Percentiles rank a stretch among this genome's conserved stretches.
Evolutionary conservation across 2,113 vertebrate species (phyloP).

Genomic region (Pimephales promelas): DNA sequence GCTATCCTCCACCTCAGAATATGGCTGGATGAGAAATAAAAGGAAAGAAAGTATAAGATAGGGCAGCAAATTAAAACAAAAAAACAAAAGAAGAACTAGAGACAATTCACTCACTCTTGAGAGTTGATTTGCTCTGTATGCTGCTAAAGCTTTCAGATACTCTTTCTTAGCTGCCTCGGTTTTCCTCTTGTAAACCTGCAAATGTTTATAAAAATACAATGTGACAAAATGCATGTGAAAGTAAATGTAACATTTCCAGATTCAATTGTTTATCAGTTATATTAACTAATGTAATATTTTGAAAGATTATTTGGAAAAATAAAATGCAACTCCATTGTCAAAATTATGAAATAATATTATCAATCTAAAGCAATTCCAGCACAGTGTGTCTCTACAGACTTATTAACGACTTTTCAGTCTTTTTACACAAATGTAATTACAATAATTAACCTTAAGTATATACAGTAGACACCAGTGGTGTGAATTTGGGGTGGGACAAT

Average conservation of each 20-base stretch:
- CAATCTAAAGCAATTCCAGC: background rate
- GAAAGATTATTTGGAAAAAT: background rate
- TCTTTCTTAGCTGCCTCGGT: slow-evolving; percentile 89
- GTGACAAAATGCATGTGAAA: background rate
- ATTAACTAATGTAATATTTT: background rate
- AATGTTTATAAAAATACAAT: background rate
- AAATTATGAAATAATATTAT: background rate
- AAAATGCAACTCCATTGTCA: background rate
- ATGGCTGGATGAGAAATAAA: slow-evolving; percentile 61
- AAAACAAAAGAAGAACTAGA: background rate
- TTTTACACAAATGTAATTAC: background rate
- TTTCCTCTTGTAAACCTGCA: slow-evolving; percentile 88
- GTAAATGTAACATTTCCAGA: background rate
- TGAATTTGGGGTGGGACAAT: background rate
- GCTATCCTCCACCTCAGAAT: slow-evolving; percentile 72
- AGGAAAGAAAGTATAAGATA: background rate
- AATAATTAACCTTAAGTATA: background rate
- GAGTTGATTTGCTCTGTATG: slow-evolving; percentile 80
- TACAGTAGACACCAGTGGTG: background rate
- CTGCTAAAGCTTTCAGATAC: slow-evolving; percentile 85
- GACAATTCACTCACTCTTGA: slow-evolving; percentile 75
- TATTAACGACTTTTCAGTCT: background rate
- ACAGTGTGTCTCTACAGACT: background rate
- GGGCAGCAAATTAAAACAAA: background rate
- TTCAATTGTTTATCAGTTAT: background rate